Evolutionary conservation across 2,797 vertebrate genomes (phyloP), one percentile per base, ranked within the genome.

Genomic region (Anableps anableps): DNA sequence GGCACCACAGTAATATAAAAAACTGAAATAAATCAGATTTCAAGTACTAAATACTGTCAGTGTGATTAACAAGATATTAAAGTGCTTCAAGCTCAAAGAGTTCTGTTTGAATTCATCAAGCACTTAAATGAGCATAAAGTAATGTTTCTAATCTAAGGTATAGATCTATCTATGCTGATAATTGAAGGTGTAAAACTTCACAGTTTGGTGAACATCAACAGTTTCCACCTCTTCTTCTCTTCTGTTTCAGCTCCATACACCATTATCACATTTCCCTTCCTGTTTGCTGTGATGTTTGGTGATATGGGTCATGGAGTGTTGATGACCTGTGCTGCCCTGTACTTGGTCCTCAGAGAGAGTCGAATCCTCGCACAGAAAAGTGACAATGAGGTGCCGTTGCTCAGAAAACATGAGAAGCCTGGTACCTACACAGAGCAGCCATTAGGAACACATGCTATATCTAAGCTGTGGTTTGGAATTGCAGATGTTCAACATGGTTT

Each of bases 221-320:
- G 8, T 47, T 48, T 21, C 10, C 17, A 76, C 6, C 29, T 48
- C 21, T 66, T 4, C 9, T 71, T 29, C 74, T 23, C 80, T 8
- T 70, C 11, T 14, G 45, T 72, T 85, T 0, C 88, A 99, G 98
- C 98, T 53, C 98, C 98, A 0, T 99, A 99, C 60, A 99, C 98
- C 1, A 98, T 99, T 90, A 97, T 99, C 84, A 99, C 98, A 11
- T 99, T 99, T 90, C 98, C 98, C 0, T 99, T 99, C 92, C 94
- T 99, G 79, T 99, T 99, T 92, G 98, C 98, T 34, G 98, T 99
- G 86, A 99, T 99, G 98, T 99, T 99, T 91, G 98, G 98, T 4
- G 98, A 99, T 91, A 97, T 99, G 91, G 98, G 98, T 80, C 98
- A 99, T 0, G 98, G 98, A 2, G 71, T 96, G 80, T 88, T 99